Conservation (phyloP, 2,888 invertebrate genomes). For the Bugula neritina region DNA sequence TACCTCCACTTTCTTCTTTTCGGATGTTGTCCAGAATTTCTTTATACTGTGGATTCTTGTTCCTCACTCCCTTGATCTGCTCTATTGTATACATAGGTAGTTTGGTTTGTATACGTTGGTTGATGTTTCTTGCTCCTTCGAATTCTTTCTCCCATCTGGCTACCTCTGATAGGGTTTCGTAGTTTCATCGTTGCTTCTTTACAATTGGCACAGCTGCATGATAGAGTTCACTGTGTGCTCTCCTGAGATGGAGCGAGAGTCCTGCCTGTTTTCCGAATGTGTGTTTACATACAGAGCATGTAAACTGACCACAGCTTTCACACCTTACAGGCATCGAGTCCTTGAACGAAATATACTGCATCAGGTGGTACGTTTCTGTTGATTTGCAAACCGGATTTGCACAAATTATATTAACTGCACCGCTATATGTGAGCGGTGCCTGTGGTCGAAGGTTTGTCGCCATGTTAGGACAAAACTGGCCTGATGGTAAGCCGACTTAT, state of each 20-base stretch:
- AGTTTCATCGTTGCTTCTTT: slow-evolving; percentile 3
- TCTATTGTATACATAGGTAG: background rate
- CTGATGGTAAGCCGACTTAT: too few relatives aligned
- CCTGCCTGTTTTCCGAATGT: background rate
- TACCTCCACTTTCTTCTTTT: too few relatives aligned
- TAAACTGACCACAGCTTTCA: background rate
- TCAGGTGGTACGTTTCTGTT: too few relatives aligned
- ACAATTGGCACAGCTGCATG: background rate
- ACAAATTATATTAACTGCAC: too few relatives aligned
- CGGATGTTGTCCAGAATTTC: background rate
- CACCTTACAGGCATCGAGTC: background rate
- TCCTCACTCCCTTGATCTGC: slow-evolving; percentile 3
- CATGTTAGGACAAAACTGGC: too few relatives aligned
- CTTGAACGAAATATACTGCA: too few relatives aligned
- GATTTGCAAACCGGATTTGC: too few relatives aligned
- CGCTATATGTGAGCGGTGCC: too few relatives aligned
- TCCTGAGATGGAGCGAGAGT: background rate
- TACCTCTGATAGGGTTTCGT: slow-evolving; percentile 11
- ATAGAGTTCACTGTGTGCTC: background rate
- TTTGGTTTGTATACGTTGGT: background rate
- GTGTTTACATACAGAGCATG: background rate
- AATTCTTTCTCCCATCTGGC: too few relatives aligned
- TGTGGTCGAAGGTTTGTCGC: too few relatives aligned
- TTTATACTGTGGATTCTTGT: background rate
- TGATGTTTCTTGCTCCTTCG: background rate